Percentiles rank a stretch among this genome's conserved stretches.
These are phyloP conservation scores for Rhinichthys klamathensis DNA, from an alignment of 2,113 vertebrate genomes.

Conservation along the genomic window DNA sequence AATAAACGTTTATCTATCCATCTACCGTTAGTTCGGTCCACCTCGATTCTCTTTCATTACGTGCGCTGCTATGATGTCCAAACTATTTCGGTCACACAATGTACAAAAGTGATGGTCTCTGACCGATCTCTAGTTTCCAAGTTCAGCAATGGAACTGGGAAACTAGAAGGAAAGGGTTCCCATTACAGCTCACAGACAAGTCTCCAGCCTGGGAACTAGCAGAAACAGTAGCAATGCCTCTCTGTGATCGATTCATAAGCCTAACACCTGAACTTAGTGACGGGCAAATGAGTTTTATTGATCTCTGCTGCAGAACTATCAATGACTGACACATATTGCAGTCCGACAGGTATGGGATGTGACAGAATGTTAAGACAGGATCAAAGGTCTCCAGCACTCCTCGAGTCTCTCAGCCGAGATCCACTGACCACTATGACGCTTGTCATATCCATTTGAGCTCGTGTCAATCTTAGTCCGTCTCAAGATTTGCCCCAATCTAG, in stretches of 20 bases:
- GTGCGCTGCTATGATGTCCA: background rate
- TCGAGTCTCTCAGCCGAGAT: background rate
- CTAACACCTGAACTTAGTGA: constrained; percentile 20
- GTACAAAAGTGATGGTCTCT: constrained; percentile 22
- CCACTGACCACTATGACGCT: background rate
- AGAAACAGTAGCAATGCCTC: background rate
- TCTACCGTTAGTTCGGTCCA: background rate
- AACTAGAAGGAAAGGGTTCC: constrained; percentile 5
- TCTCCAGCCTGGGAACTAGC: background rate
- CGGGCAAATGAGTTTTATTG: constrained; percentile 35
- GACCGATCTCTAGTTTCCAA: constrained; percentile 7
- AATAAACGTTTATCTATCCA: constrained; percentile 12
- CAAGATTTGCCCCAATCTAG: background rate
- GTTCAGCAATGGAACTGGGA: constrained; percentile 6
- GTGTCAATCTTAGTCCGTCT: background rate
- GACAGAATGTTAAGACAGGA: constrained; percentile 15
- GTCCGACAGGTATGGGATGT: background rate
- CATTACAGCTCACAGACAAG: background rate
- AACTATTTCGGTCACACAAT: constrained; percentile 2
- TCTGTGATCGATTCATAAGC: constrained; percentile 22
- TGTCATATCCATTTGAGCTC: constrained; percentile 3
- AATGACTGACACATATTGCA: constrained; percentile 1
- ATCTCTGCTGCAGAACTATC: constrained; percentile 11
- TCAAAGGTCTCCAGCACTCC: constrained; percentile 29
- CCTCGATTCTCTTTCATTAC: background rate